Evolutionary conservation across 2,888 invertebrate species (phyloP).

Genomic region (Agrotis puta): DNA sequence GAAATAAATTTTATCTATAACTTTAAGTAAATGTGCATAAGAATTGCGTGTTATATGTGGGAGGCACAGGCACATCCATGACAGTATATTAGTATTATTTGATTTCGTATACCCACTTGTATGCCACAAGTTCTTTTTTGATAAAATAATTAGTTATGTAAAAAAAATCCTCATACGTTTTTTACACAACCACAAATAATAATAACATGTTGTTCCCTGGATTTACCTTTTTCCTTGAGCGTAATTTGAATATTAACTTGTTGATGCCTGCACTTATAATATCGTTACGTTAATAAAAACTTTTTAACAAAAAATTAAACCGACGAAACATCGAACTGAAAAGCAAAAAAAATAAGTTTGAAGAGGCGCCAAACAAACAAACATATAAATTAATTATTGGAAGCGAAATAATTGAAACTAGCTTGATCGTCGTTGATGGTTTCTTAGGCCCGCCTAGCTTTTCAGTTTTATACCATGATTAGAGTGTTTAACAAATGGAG

Average conservation of each 20-base stretch:
- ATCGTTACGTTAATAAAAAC: too few relatives aligned
- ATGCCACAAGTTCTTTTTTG: not conserved
- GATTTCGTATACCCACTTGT: not conserved
- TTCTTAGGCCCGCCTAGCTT: too few relatives aligned
- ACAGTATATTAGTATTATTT: not conserved
- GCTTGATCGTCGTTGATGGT: too few relatives aligned
- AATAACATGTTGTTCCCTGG: not conserved
- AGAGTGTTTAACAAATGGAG: too few relatives aligned
- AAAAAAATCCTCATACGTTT: not conserved
- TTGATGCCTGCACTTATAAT: constrained; percentile 1
- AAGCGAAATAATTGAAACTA: too few relatives aligned
- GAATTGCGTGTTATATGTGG: not conserved
- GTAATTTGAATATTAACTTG: not conserved
- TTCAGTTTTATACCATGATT: too few relatives aligned
- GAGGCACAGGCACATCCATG: not conserved
- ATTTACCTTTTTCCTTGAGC: not conserved
- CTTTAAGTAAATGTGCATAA: not conserved
- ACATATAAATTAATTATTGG: too few relatives aligned
- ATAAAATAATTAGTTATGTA: not conserved
- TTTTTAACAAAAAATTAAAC: too few relatives aligned
- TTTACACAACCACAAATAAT: not conserved
- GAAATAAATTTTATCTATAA: not conserved
- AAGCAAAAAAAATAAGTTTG: too few relatives aligned
- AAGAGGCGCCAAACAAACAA: too few relatives aligned
- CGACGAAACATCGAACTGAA: too few relatives aligned